Conservation (phyloP, 2,888 invertebrate genomes). For the Atherix ibis region DNA sequence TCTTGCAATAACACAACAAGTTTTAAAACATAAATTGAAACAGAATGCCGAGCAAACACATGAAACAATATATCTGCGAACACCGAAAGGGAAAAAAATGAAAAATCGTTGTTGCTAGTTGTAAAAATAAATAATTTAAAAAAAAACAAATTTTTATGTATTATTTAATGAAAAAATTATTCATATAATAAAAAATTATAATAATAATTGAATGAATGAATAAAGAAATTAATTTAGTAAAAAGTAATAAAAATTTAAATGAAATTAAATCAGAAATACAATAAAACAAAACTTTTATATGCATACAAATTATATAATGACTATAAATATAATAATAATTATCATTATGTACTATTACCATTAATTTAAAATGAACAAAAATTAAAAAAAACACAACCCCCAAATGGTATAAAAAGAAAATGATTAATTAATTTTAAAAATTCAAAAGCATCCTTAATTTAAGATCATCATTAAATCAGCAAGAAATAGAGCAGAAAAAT, state of each 20-base stretch:
- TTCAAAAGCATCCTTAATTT: no score
- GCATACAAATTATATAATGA: no score
- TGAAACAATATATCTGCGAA: constrained; percentile 27
- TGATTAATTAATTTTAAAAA: no score
- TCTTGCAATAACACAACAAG: constrained; percentile 45
- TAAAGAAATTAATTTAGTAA: no score
- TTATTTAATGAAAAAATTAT: constrained; percentile 3
- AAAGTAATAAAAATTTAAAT: no score
- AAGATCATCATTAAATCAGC: no score
- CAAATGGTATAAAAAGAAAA: no score
- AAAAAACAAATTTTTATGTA: constrained; percentile 4
- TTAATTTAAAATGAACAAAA: no score
- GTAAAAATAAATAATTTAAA: constrained; percentile 7
- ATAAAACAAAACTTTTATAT: background rate
- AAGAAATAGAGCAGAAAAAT: no score
- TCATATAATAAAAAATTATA: constrained; percentile 2
- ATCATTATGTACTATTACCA: no score
- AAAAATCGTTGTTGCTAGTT: constrained; percentile 29
- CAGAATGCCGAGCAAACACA: constrained; percentile 23
- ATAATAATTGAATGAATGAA: constrained; percentile 1
- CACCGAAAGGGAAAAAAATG: constrained; percentile 22
- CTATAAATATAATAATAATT: no score
- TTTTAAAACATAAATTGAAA: constrained; percentile 30
- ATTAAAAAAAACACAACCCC: no score
- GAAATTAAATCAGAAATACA: background rate